Evolutionary conservation across 2,888 invertebrate species (phyloP).

Genomic region (Ichneumon xanthorius): DNA sequence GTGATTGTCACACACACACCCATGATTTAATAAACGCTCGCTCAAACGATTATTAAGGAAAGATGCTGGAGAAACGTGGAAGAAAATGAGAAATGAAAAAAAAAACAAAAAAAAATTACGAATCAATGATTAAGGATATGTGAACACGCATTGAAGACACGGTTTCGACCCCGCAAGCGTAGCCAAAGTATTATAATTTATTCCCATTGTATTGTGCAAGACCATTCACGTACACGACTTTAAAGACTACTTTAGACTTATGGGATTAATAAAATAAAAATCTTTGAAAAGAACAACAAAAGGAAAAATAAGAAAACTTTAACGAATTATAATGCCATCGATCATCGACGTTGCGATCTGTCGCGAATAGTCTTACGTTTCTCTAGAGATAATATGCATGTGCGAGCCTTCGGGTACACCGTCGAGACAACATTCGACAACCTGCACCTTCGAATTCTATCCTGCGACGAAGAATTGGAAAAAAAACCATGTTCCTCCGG

Average conservation of each 20-base stretch:
- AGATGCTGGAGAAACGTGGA: constrained; percentile 55
- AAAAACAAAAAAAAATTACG: constrained; percentile 36
- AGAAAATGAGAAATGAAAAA: constrained; percentile 23
- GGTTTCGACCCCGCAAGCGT: constrained; percentile 82
- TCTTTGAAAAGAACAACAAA: constrained; percentile 75
- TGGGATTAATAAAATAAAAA: constrained; percentile 84
- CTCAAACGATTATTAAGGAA: constrained; percentile 66
- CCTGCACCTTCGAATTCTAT: constrained; percentile 18
- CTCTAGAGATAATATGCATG: constrained; percentile 16
- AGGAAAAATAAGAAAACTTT: constrained; percentile 39
- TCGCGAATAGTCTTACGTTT: constrained; percentile 45
- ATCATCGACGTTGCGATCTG: constrained; percentile 48
- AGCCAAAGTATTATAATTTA: constrained; percentile 85
- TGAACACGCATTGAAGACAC: constrained; percentile 72
- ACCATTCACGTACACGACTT: constrained; percentile 82
- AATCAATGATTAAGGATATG: constrained; percentile 59
- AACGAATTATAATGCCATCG: constrained; percentile 7
- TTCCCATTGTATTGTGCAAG: constrained; percentile 85
- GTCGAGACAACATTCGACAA: constrained; percentile 10
- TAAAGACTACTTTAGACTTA: constrained; percentile 84
- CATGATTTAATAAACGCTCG: constrained; percentile 59
- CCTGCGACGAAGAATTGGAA: constrained; percentile 8
- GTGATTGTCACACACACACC: constrained; percentile 33
- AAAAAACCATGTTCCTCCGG: constrained; percentile 16
- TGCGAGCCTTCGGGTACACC: background rate